phyloP scores from a whole-genome alignment of 2,888 invertebrate genomes.

The Matsumyia berberina region DNA sequence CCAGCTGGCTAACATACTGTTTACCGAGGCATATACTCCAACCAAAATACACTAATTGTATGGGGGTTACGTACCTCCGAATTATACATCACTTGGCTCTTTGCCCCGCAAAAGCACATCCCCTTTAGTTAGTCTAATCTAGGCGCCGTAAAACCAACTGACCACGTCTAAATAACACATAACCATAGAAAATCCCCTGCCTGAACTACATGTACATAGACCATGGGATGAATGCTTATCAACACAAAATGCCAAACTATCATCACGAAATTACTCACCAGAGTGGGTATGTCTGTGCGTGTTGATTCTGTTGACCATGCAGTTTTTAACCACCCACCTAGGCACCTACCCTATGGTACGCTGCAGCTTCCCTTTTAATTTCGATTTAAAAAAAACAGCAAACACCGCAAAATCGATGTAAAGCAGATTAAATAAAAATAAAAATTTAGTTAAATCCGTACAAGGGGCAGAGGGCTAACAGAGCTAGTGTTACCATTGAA shows the following conservation, averaged over 20 bases:
- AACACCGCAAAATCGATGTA: conserved; percentile 47
- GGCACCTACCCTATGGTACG: background rate
- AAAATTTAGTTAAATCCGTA: conserved; percentile 10
- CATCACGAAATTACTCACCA: conserved; percentile 26
- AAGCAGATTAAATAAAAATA: conserved; percentile 52
- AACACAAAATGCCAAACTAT: conserved; percentile 35
- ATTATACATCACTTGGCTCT: conserved; percentile 19
- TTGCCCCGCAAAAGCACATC: conserved; percentile 7
- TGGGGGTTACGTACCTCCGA: conserved; percentile 5
- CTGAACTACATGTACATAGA: background rate
- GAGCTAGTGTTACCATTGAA: too few relatives aligned
- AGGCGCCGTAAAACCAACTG: conserved; percentile 12
- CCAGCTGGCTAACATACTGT: conserved; percentile 6
- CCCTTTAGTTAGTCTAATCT: conserved; percentile 24
- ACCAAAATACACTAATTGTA: conserved; percentile 13
- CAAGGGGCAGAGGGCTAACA: background rate
- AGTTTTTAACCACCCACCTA: conserved; percentile 23
- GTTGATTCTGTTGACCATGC: conserved; percentile 45
- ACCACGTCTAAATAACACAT: conserved; percentile 45
- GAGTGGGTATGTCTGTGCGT: background rate
- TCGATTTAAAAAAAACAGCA: conserved; percentile 15
- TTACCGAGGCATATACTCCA: conserved; percentile 9
- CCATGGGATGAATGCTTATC: conserved; percentile 31
- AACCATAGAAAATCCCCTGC: conserved; percentile 11
- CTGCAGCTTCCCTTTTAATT: conserved; percentile 52